Base-by-base conservation (phyloP, 1,140 invertebrate genomes). In the Wasmannia auropunctata region DNA sequence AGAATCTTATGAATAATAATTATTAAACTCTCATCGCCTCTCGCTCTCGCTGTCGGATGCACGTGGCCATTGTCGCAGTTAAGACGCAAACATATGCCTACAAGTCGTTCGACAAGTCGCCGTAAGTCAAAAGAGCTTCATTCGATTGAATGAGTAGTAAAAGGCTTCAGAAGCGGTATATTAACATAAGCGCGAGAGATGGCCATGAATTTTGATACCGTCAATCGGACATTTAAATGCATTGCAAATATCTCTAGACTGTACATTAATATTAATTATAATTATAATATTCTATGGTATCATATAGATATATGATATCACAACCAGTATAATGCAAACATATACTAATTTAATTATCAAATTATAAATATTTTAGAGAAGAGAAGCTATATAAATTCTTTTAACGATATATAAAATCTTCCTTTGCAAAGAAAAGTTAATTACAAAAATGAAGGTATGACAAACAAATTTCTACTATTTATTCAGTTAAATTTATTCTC, bases 1-100 rank as follows among this genome's bases (percentile, higher is more conserved):
- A 92, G 91, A 93, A 92, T 93, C 94, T 95, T 95, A 95, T 95
- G 94, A 95, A 95, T 95, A 93, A 94, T 94, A 94, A 95, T 95
- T 94, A 95, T 91, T 90, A 94, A 95, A 94, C 90, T 93, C 86
- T 84, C 86, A 70, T 85, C 85, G 37, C 85, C 31, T 80, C 85
- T 90, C 49, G 79, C 76, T 87, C 81, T 72, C 62, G 10, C 19
- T 67, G 16, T 37, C 49, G 25, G 25, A 69, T 54, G 28, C 46
- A 40, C 31, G 34, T 43, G 40, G 40, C 74, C 63, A 58, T 81
- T 56, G 51, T 69, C 25, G 75, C 75, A 72, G 60, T 56, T 62
- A 40, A 74, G 63, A 43, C 58, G 58, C 49, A 46, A n/a, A 58
- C 28, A 22, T n/a, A 46, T 74, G 34, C 34, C 22, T 6, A n/a